These are phyloP conservation scores for Pseudolaguvia tuberculata DNA, from an alignment of 2,113 vertebrate genomes.

Conservation along the genomic window DNA sequence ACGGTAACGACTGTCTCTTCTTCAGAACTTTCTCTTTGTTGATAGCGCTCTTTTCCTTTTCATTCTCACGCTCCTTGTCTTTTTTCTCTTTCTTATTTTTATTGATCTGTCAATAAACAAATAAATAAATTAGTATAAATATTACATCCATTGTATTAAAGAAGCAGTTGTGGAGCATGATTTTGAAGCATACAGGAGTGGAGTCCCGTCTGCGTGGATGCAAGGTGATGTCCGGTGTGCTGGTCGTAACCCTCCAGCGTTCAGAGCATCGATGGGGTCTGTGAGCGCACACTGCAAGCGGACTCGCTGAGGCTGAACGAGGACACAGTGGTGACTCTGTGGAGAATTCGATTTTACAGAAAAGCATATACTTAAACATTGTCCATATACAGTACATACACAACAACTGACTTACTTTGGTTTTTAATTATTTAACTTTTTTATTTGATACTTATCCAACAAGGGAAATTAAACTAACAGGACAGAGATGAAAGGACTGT, in stretches of 20 bases:
- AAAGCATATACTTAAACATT: too few species aligned
- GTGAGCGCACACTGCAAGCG: conserved; percentile 78
- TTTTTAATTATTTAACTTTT: too few species aligned
- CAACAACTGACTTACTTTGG: too few species aligned
- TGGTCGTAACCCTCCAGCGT: conserved; percentile 71
- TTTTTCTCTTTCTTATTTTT: conserved; percentile 94
- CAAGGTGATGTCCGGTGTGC: conserved; percentile 77
- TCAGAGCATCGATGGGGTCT: conserved; percentile 81
- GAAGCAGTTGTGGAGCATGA: background rate
- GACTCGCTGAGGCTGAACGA: conserved; percentile 88
- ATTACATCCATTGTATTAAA: background rate
- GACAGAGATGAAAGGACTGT: too few species aligned
- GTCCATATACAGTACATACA: too few species aligned
- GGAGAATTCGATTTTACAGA: background rate
- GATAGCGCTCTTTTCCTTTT: conserved; percentile 86
- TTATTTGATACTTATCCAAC: too few species aligned
- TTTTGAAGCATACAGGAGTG: conserved; percentile 65
- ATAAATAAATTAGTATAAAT: background rate
- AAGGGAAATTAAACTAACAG: too few species aligned
- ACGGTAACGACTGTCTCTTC: conserved; percentile 82
- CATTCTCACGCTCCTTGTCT: conserved; percentile 92
- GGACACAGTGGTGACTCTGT: conserved; percentile 84
- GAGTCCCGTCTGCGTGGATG: conserved; percentile 73
- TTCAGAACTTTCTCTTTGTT: conserved; percentile 81
- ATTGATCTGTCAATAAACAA: conserved; percentile 57